Percentiles rank a stretch among this genome's conserved stretches.
Conservation (phyloP, 2,113 vertebrate genomes). For the Seriola dumerili region DNA sequence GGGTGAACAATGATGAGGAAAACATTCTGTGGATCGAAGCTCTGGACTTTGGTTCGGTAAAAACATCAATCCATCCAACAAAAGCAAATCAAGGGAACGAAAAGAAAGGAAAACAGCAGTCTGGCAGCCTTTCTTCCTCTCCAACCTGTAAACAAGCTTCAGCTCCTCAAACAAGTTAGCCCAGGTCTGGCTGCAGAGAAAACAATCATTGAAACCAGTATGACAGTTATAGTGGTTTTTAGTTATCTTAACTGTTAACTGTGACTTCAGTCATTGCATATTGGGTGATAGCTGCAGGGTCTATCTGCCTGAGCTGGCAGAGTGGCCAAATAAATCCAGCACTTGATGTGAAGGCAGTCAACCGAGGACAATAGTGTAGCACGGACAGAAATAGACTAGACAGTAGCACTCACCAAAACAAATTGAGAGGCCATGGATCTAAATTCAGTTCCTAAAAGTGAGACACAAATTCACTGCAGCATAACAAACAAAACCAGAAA, state of each 20-base stretch:
- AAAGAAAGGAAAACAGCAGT: background rate
- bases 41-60: background rate
- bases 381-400: slow-evolving; percentile 79
- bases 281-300: slow-evolving; percentile 67
- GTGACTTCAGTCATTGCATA: slow-evolving; percentile 55
- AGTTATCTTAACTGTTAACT: slow-evolving; percentile 51
- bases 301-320: slow-evolving; percentile 70
- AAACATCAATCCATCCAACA: slow-evolving; percentile 10
- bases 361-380: slow-evolving; percentile 71
- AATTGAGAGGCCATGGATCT: slow-evolving; percentile 64
- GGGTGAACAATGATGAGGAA: slow-evolving; percentile 11
- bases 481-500: slow-evolving; percentile 44
- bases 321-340: slow-evolving; percentile 77
- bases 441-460: slow-evolving; percentile 52
- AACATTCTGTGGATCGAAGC: background rate
- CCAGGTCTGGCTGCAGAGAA: background rate
- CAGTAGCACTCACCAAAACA: slow-evolving; percentile 67
- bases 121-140: background rate
- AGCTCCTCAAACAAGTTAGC: slow-evolving; percentile 9
- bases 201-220: slow-evolving; percentile 33
- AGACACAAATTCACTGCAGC: slow-evolving; percentile 47
- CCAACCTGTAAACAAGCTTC: slow-evolving; percentile 4
- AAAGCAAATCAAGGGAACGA: slow-evolving; percentile 17
- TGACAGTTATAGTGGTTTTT: slow-evolving; percentile 53
- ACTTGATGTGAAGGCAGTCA: slow-evolving; percentile 78